phyloP scores from a whole-genome alignment of 2,888 invertebrate species.

The Drosophila kambysellisi region DNA sequence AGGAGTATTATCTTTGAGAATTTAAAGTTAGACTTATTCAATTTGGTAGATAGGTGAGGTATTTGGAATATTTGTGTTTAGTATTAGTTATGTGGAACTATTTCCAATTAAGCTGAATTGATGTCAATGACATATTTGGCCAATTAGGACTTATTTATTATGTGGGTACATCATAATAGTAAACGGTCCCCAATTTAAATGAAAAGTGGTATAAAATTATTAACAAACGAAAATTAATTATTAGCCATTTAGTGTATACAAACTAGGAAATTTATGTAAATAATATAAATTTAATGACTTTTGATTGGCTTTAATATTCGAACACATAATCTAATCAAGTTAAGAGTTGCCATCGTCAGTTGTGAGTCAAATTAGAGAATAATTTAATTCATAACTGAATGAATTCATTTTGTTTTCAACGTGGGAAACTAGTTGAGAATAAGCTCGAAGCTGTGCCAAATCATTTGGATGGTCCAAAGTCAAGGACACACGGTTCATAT shows the following conservation, averaged over 20 bases:
- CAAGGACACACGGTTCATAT: slow-evolving; percentile 12
- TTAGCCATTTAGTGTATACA: too few relatives aligned
- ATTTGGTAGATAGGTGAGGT: background rate
- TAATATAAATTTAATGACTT: slow-evolving; percentile 3
- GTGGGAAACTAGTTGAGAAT: slow-evolving; percentile 3
- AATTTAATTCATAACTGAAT: background rate
- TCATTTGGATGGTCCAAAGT: slow-evolving; percentile 7
- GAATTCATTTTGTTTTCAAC: background rate
- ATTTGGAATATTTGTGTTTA: background rate
- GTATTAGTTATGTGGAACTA: background rate
- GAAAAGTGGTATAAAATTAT: background rate
- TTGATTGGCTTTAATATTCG: background rate
- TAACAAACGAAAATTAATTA: too few relatives aligned
- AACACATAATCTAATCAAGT: background rate
- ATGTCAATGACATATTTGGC: background rate
- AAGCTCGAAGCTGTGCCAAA: slow-evolving; percentile 1
- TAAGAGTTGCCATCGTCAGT: background rate
- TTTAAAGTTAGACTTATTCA: background rate
- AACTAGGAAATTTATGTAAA: background rate
- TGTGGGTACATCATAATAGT: background rate
- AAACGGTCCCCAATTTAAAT: background rate
- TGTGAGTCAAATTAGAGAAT: slow-evolving; percentile 10
- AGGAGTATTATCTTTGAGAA: background rate
- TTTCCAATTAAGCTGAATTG: background rate
- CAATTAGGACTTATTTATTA: background rate